Percentiles rank a stretch among this genome's conserved stretches.
These are phyloP conservation scores for Muraenolepis orangiensis DNA, from an alignment of 2,797 vertebrate genomes.

Conservation along the genomic window DNA sequence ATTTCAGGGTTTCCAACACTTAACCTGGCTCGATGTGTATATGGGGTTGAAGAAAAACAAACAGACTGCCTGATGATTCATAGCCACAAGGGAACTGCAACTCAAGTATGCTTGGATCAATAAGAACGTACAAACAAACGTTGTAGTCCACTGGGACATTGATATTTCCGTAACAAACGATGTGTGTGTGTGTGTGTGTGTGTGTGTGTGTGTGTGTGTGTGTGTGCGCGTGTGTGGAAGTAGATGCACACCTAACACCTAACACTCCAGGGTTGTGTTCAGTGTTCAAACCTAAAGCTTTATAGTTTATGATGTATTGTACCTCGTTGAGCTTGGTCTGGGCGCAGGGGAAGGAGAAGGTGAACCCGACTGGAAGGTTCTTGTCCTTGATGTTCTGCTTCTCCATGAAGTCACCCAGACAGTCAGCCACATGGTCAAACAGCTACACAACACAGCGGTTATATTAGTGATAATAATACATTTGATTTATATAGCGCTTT, in stretches of 20 bases:
- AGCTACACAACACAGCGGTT: conserved; percentile 68
- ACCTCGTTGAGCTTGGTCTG: conserved; percentile 95
- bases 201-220: too few species aligned
- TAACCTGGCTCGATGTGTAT: not conserved
- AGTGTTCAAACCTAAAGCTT: too few species aligned
- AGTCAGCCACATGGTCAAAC: conserved; percentile 94
- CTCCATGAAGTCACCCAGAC: conserved; percentile 95
- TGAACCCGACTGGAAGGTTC: conserved; percentile 93
- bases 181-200: too few species aligned
- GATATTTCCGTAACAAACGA: not conserved
- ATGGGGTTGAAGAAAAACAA: not conserved
- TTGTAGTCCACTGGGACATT: not conserved
- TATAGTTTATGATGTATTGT: too few species aligned
- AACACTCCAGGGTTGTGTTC: not conserved
- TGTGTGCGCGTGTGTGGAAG: too few species aligned
- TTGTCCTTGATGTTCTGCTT: conserved; percentile 96
- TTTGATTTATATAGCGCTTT: too few species aligned
- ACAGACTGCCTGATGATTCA: not conserved
- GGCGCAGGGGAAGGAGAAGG: conserved; percentile 93
- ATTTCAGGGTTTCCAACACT: not conserved
- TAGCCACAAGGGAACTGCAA: not conserved
- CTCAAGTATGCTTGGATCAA: not conserved
- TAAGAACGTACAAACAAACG: too few species aligned
- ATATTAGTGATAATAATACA: not conserved
- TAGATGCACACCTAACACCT: not conserved